Base-by-base conservation (phyloP, 2,113 vertebrate species). In the Excalfactoria chinensis region DNA sequence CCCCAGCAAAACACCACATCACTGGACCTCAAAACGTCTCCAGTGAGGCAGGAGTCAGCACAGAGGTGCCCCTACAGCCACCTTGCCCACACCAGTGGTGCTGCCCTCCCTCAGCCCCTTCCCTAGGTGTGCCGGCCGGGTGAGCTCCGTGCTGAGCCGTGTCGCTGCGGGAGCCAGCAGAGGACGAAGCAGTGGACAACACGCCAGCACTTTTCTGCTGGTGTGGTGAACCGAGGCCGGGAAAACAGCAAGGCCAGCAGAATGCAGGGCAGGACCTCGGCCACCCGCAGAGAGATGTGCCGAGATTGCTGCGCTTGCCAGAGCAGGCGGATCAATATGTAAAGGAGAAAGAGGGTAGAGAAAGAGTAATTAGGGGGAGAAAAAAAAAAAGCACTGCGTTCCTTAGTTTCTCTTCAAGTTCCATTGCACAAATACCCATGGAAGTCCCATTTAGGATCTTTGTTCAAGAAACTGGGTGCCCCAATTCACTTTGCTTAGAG, bases 171-270 rank as follows among this genome's bases (percentile, higher is more conserved):
- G 25, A 32, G 37, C 1, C 49, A 63, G 86, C 60, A 86, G 32
- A 92, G 77, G 93, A 84, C 7, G 0, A 48, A 82, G 40, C 13
- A 1, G 10, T 0, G 3, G 77, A 10, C 3, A 4, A 10, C 3
- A 4, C 51, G 9, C 2, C 13, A 74, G 87, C 46, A 1, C 5
- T 9, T 63, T 51, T 75, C 84, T 74, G 80, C 75, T 25, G 84
- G 51, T 14, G 46, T 2, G 58, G 2, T 35, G 69, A 18, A 22
- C 62, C 30, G n/a, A 17, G 88, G 86, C 34, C 0, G 0, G 28
- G 77, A 71, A 90, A 95, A 93, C 3, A 1, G 77, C 95, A 72
- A 90, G 77, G 70, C 77, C 93, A 92, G 95, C 94, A 82, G 84
- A 94, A 96, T 3, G 8, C 51, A 69, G 93, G 89, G 93, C 94